phyloP scores from a whole-genome alignment of 2,888 invertebrate genomes.

The Ophion slaviceki region DNA sequence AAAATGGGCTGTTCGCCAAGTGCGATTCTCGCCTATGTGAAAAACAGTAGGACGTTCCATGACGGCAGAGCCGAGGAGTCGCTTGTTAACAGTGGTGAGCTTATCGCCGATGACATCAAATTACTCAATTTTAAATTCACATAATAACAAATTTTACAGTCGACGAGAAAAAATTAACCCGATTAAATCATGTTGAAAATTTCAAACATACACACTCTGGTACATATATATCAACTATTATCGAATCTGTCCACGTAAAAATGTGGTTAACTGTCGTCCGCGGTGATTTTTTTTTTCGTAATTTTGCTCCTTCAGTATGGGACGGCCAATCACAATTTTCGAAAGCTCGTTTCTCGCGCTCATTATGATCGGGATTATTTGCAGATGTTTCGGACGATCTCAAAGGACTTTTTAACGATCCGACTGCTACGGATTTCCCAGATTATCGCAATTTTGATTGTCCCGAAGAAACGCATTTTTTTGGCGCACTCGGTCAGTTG shows the following conservation, averaged over 20 bases:
- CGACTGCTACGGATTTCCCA: conserved; percentile 29
- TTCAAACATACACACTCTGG: neutral
- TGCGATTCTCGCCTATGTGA: conserved; percentile 65
- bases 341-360: neutral
- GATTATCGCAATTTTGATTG: conserved; percentile 44
- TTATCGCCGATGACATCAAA: neutral
- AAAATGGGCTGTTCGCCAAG: conserved; percentile 71
- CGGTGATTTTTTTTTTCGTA: too few species aligned
- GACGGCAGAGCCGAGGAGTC: conserved; percentile 63
- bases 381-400: conserved; percentile 72
- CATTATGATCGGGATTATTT: conserved; percentile 40
- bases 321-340: neutral
- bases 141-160: neutral
- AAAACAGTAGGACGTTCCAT: conserved; percentile 65
- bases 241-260: neutral
- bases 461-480: conserved; percentile 46
- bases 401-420: conserved; percentile 35
- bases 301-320: too few species aligned
- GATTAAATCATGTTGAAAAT: too few species aligned
- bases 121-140: neutral
- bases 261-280: neutral
- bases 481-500: conserved; percentile 50
- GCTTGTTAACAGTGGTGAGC: conserved; percentile 66
- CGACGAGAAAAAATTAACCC: too few species aligned
- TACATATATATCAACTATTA: neutral